A percentile compares a stretch with the other conserved stretches of the same genome.
These are phyloP conservation scores for Carassius auratus DNA, from an alignment of 2,113 vertebrate species.

Conservation along the genomic window DNA sequence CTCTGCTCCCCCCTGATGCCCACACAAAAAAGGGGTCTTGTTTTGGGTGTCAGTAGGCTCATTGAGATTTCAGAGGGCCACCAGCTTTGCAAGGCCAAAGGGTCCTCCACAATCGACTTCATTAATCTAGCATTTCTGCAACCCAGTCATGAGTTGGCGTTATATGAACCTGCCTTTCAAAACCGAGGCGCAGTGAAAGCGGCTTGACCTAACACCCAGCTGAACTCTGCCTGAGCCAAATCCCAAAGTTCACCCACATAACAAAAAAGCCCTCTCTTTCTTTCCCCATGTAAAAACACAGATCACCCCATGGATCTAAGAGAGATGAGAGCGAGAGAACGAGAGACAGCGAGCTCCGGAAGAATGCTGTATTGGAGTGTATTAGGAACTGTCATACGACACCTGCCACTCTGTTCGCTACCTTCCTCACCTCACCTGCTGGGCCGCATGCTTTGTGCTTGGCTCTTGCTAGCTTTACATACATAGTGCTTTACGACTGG, in stretches of 20 bases:
- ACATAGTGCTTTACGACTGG: constrained; percentile 33
- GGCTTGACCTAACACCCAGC: constrained; percentile 59
- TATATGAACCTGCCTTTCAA: constrained; percentile 66
- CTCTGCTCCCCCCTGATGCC: constrained; percentile 36
- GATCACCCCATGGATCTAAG: constrained; percentile 51
- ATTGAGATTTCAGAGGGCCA: constrained; percentile 62
- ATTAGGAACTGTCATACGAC: constrained; percentile 54
- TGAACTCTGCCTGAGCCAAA: constrained; percentile 53
- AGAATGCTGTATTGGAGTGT: constrained; percentile 48
- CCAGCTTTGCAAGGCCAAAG: constrained; percentile 60
- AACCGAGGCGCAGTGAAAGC: constrained; percentile 50
- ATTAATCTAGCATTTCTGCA: constrained; percentile 65
- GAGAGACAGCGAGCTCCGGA: constrained; percentile 30
- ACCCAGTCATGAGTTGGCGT: constrained; percentile 63
- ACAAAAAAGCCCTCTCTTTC: constrained; percentile 54
- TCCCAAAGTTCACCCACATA: constrained; percentile 55
- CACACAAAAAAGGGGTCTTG: constrained; percentile 55
- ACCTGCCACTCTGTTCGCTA: constrained; percentile 55
- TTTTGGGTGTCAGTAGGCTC: constrained; percentile 59
- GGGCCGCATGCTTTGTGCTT: constrained; percentile 36
- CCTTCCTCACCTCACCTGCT: constrained; percentile 55
- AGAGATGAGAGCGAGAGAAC: constrained; percentile 17
- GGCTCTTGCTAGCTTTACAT: constrained; percentile 24
- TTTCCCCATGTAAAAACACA: constrained; percentile 53
- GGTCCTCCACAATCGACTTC: constrained; percentile 65